phyloP scores from a whole-genome alignment of 2,888 invertebrate genomes.

The Ferrisia virgata region DNA sequence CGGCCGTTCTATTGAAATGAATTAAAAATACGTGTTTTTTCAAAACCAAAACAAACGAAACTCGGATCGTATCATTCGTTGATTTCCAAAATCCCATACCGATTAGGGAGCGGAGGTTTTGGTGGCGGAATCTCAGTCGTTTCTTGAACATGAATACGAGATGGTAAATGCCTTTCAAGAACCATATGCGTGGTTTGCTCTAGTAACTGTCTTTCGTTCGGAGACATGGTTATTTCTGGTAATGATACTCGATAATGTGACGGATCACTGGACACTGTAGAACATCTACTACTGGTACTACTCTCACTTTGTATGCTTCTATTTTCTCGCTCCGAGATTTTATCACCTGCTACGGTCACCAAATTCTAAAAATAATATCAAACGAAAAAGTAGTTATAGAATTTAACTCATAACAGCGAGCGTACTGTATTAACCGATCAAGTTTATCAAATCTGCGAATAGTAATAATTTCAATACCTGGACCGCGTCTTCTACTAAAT shows the following conservation, averaged over 20 bases:
- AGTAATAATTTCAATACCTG: constrained; percentile 55
- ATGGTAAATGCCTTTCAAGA: constrained; percentile 53
- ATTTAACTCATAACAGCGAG: not conserved
- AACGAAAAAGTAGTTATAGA: not conserved
- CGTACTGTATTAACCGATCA: too few relatives aligned
- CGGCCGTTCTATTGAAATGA: not conserved
- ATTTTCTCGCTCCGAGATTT: constrained; percentile 56
- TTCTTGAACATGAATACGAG: constrained; percentile 74
- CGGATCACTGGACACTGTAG: constrained; percentile 46
- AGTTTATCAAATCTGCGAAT: too few relatives aligned
- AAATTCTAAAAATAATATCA: constrained; percentile 58
- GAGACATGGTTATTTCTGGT: constrained; percentile 78
- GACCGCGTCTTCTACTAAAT: constrained; percentile 70
- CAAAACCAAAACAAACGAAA: not conserved
- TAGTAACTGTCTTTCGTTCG: constrained; percentile 68
- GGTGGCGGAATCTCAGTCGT: constrained; percentile 72
- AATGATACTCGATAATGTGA: constrained; percentile 57
- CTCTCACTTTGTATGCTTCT: constrained; percentile 36
- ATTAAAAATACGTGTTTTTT: not conserved
- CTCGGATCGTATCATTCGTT: not conserved
- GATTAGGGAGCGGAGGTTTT: constrained; percentile 82
- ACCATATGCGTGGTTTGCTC: constrained; percentile 58
- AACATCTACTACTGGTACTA: constrained; percentile 41
- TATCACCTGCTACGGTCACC: constrained; percentile 76
- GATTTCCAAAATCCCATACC: constrained; percentile 55